Percentiles rank a stretch among this genome's conserved stretches.
Evolutionary conservation across 2,888 invertebrate genomes (phyloP).

Genomic region (Stenchaetothrips biformis): DNA sequence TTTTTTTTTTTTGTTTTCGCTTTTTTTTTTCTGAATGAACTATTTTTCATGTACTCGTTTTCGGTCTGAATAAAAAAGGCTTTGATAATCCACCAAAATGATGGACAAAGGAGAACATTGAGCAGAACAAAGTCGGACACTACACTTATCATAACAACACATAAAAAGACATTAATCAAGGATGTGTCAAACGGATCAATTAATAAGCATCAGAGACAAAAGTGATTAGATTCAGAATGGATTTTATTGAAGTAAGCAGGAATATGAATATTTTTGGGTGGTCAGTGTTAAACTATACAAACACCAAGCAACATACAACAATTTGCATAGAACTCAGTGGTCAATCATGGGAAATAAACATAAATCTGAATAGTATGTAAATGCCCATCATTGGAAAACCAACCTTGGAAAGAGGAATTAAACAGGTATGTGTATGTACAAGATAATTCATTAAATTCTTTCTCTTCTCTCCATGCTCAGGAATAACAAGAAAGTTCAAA

Average conservation of each 20-base stretch:
- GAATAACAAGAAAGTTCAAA: not conserved
- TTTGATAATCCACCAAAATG: too few species aligned
- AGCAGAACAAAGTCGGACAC: too few species aligned
- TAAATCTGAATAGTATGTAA: constrained; percentile 17
- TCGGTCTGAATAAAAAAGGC: too few species aligned
- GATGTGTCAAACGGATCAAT: not conserved
- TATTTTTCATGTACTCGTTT: too few species aligned
- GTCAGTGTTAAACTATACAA: constrained; percentile 19
- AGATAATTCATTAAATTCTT: not conserved
- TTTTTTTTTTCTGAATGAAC: too few species aligned
- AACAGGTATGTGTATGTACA: constrained; percentile 10
- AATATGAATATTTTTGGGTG: not conserved
- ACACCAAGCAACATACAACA: constrained; percentile 7
- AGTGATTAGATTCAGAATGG: not conserved
- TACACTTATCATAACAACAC: too few species aligned
- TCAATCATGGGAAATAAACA: not conserved
- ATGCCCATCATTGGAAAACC: constrained; percentile 19
- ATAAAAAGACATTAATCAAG: not conserved
- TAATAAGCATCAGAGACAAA: not conserved
- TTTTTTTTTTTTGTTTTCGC: too few species aligned
- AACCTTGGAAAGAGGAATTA: not conserved
- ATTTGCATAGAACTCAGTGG: constrained; percentile 4
- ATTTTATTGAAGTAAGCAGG: constrained; percentile 8
- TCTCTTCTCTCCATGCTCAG: constrained; percentile 6
- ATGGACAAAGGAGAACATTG: too few species aligned